Conservation (phyloP, 2,888 invertebrate genomes). For the Pseudococcus jackbeardsleyi region DNA sequence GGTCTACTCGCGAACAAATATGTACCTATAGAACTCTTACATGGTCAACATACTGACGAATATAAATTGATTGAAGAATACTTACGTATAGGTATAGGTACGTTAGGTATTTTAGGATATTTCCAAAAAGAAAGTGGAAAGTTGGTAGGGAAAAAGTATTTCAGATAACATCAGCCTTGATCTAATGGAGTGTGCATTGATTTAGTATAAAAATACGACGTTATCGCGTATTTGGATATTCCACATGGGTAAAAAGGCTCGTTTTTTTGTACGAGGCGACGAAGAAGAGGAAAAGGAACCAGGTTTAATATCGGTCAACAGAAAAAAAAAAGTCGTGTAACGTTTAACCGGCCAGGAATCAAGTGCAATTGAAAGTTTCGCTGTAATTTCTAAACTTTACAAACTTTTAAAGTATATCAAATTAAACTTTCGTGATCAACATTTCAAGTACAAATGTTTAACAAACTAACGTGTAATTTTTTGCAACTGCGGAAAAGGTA, state of each 20-base stretch:
- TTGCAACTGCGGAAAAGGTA: background rate
- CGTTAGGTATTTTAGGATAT: background rate
- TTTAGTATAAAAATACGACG: constrained; percentile 3
- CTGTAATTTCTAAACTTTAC: background rate
- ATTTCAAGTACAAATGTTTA: constrained; percentile 18
- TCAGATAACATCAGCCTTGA: background rate
- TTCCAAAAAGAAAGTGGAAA: background rate
- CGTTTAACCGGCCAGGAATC: background rate
- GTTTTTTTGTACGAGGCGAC: background rate
- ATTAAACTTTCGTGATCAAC: constrained; percentile 32
- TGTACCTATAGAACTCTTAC: constrained; percentile 21
- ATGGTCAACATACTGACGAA: constrained; percentile 49
- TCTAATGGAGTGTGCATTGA: constrained; percentile 36
- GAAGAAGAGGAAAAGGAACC: background rate
- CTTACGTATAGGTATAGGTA: background rate
- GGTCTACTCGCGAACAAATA: constrained; percentile 33
- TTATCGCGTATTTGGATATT: constrained; percentile 36
- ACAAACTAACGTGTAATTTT: background rate
- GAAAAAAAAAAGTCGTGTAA: background rate
- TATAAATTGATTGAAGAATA: constrained; percentile 35
- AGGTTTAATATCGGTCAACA: background rate
- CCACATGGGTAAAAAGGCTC: background rate
- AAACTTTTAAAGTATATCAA: constrained; percentile 35
- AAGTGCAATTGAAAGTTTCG: constrained; percentile 22
- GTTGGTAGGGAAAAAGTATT: background rate